These are phyloP conservation scores for Leptodactylus fallax DNA, from an alignment of 2,797 vertebrate species.

Conservation along the genomic window DNA sequence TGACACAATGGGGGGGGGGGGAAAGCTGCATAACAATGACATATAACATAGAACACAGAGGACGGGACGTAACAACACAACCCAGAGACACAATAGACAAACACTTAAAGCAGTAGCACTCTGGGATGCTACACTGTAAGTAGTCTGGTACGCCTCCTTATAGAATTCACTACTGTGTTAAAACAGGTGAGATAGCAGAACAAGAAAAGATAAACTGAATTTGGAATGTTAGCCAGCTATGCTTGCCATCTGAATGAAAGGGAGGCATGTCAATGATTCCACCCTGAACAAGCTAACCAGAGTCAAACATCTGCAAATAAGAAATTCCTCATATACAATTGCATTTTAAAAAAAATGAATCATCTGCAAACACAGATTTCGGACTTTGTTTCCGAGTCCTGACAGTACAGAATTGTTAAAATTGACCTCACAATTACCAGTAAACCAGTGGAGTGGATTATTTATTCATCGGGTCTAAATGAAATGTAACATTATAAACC, in stretches of 20 bases:
- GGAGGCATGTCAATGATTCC: background rate
- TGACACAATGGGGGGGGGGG: too few species aligned
- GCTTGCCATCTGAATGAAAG: background rate
- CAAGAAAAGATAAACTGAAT: background rate
- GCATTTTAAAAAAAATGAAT: background rate
- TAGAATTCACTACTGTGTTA: background rate
- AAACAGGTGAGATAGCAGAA: background rate
- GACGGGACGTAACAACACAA: too few species aligned
- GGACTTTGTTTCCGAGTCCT: too few species aligned
- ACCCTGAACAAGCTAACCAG: background rate
- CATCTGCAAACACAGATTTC: constrained; percentile 9
- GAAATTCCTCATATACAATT: constrained; percentile 4
- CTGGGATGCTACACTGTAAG: too few species aligned
- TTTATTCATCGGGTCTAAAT: constrained; percentile 20
- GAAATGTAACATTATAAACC: constrained; percentile 25
- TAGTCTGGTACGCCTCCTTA: background rate
- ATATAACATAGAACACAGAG: too few species aligned
- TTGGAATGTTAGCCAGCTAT: background rate
- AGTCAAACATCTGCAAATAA: constrained; percentile 1
- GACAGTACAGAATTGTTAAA: background rate
- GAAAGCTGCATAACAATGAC: too few species aligned
- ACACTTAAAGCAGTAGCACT: background rate
- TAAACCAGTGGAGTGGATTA: background rate
- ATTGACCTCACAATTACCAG: background rate
- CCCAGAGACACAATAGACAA: too few species aligned